Evolutionary conservation across 2,797 vertebrate genomes (phyloP).

Genomic region (Hippoglossus hippoglossus): DNA sequence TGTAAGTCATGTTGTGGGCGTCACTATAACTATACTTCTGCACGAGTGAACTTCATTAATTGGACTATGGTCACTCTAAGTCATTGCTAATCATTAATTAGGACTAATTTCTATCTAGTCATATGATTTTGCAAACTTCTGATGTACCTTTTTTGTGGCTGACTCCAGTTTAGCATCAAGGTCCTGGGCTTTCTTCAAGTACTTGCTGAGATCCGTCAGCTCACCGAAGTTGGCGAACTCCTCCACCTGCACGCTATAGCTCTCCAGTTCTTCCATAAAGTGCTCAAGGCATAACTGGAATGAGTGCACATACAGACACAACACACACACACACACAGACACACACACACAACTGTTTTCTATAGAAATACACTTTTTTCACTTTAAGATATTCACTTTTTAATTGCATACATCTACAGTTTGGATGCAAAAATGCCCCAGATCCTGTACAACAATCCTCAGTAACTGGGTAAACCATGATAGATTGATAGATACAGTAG

Average conservation of each 20-base stretch:
- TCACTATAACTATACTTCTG: background rate
- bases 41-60: background rate
- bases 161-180: conserved; percentile 86
- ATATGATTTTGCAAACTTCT: no score
- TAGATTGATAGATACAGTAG: background rate
- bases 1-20: background rate
- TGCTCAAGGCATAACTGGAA: conserved; percentile 83
- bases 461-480: background rate
- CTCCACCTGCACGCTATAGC: conserved; percentile 85
- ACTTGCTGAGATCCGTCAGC: conserved; percentile 83
- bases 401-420: background rate
- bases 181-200: conserved; percentile 88
- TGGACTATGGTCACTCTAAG: no score
- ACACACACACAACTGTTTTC: background rate
- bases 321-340: background rate
- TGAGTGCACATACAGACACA: background rate
- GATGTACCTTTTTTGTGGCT: conserved; percentile 86
- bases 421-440: background rate
- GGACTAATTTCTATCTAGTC: no score
- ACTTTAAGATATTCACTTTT: background rate
- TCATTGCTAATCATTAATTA: no score
- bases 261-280: conserved; percentile 88
- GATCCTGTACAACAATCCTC: background rate
- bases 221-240: conserved; percentile 86
- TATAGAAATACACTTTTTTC: background rate